Percentiles rank a stretch among this genome's conserved stretches.
Evolutionary conservation across 2,797 vertebrate genomes (phyloP).

Genomic region (Ptychobarbus kaznakovi): DNA sequence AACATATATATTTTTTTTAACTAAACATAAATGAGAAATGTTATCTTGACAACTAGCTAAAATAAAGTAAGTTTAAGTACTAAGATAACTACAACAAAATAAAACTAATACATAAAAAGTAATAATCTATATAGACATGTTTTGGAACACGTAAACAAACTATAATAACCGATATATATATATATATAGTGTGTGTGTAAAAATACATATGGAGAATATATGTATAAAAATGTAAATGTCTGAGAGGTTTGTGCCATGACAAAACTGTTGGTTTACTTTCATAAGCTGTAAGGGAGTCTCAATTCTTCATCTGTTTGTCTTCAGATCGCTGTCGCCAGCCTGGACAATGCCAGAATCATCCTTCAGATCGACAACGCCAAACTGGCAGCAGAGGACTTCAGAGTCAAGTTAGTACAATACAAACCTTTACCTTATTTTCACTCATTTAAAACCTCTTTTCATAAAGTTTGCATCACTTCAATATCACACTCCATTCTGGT

Average conservation of each 20-base stretch:
- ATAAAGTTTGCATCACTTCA: background rate
- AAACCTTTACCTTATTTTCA: background rate
- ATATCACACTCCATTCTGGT: background rate
- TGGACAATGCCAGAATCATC: constrained; percentile 72
- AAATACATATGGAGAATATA: background rate
- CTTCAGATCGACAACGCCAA: constrained; percentile 80
- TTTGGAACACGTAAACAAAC: background rate
- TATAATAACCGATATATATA: background rate
- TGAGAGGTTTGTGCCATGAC: background rate
- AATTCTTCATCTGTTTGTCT: background rate
- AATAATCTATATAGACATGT: background rate
- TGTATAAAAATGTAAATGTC: background rate
- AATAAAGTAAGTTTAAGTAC: background rate
- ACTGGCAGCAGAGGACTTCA: constrained; percentile 80
- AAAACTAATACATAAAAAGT: background rate
- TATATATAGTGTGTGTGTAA: background rate
- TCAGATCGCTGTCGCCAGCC: constrained; percentile 69
- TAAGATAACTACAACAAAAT: background rate
- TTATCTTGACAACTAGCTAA: background rate
- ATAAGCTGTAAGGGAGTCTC: background rate
- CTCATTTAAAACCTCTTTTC: background rate
- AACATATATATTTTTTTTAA: too few species aligned
- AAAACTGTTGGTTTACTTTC: background rate
- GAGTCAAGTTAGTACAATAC: constrained; percentile 73
- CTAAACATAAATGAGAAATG: background rate